Percentiles rank a stretch among this genome's conserved stretches.
Evolutionary conservation across 1,140 invertebrate species (phyloP).

Genomic region (Drosophila murphyi): DNA sequence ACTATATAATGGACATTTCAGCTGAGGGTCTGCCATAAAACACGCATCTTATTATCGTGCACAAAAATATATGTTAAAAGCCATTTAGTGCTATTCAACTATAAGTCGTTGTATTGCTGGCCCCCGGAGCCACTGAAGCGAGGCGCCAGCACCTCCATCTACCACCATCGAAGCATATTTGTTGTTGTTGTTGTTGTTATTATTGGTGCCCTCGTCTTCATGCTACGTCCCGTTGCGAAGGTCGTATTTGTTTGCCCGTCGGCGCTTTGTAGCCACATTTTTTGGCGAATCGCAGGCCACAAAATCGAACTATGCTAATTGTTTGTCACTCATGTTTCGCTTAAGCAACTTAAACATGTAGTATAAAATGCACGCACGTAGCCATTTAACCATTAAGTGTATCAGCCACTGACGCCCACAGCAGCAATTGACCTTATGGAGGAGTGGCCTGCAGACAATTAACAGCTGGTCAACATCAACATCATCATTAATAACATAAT

Average conservation of each 20-base stretch:
- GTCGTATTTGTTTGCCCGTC: constrained; percentile 43
- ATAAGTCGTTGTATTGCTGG: constrained; percentile 6
- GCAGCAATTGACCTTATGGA: constrained; percentile 58
- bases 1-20: constrained; percentile 56
- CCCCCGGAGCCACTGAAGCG: constrained; percentile 64
- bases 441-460: constrained; percentile 13
- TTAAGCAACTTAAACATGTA: constrained; percentile 60
- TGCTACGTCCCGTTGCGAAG: constrained; percentile 56
- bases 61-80: constrained; percentile 53
- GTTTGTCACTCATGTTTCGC: constrained; percentile 63
- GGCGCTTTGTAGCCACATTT: constrained; percentile 9
- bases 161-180: background rate
- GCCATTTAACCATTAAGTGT: constrained; percentile 64
- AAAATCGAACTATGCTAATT: constrained; percentile 68
- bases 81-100: constrained; percentile 27
- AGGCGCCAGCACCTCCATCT: constrained; percentile 3
- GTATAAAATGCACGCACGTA: constrained; percentile 70
- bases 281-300: constrained; percentile 43
- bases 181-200: constrained; percentile 1
- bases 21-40: constrained; percentile 54
- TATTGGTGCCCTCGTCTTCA: constrained; percentile 56
- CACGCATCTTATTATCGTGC: constrained; percentile 57
- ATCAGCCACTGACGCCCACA: constrained; percentile 60
- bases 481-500: constrained; percentile 45
- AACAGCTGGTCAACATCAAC: constrained; percentile 3